phyloP scores from a whole-genome alignment of 1,140 invertebrate species.

The Lepidurus arcticus region DNA sequence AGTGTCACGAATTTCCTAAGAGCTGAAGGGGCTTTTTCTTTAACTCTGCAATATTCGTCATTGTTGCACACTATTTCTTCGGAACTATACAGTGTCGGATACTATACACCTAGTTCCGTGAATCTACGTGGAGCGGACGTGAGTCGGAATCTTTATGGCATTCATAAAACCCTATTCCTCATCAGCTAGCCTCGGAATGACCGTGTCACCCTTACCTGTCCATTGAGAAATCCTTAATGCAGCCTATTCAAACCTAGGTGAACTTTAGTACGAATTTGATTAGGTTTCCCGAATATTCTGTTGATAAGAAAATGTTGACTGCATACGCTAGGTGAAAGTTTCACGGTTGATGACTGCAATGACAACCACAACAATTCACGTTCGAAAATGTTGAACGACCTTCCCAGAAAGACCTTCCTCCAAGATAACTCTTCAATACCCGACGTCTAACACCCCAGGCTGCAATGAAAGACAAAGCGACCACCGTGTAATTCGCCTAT shows the following conservation, averaged over 20 bases:
- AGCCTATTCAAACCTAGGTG: background rate
- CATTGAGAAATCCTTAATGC: conserved; percentile 11
- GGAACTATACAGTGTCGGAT: no score
- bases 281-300: no score
- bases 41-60: no score
- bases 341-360: background rate
- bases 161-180: background rate
- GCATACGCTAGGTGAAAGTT: no score
- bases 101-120: background rate
- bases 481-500: background rate
- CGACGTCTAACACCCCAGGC: background rate
- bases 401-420: background rate
- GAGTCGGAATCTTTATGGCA: background rate
- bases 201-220: background rate
- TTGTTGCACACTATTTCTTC: no score
- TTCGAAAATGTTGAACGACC: conserved; percentile 2
- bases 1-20: no score
- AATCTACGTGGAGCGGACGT: background rate
- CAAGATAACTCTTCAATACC: background rate
- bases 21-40: no score
- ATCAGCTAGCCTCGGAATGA: background rate
- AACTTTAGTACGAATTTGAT: background rate
- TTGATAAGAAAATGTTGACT: no score
- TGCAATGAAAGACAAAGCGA: background rate
- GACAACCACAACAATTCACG: conserved; percentile 16